Base-by-base conservation (phyloP, 1,140 invertebrate species). In the Procambarus clarkii region DNA sequence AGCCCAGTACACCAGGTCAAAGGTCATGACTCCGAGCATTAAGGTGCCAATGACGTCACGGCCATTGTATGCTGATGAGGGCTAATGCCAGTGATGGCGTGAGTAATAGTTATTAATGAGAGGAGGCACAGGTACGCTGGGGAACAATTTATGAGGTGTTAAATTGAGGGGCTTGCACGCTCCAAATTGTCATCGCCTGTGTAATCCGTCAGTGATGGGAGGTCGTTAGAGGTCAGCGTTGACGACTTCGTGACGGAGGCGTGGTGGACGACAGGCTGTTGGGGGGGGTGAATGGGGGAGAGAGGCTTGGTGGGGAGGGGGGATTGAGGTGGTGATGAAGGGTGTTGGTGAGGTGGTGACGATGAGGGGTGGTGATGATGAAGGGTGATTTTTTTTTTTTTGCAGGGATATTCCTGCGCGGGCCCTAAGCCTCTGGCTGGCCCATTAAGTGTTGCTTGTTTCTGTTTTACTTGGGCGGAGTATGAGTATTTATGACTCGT, bases 51-150 rank as follows among this genome's bases (percentile, higher is more conserved):
- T 69, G 64, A 69, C 64, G 64, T 69, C 64, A 69, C 64, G 64
- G 18, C 64, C 21, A 69, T 69, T 69, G 64, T 69, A 69, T 69
- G 64, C 64, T 69, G 64, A 69, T 69, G 64, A 69, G 64, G 64
- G 21, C 64, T 69, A 69, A 69, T 69, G 21, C 64, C 64, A 21
- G 64, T 21, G 64, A 69, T 18, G 64, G 64, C 64, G 64, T 69
- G 64, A 69, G 64, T 69, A 69, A 69, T 69, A 18, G 64, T 69
- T 69, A 69, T 69, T 69, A 69, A 69, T 21, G 64, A 69, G 64
- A 0, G 18, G 21, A 18, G 64, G 9, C 64, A 34, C 34, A 34
- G 34, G 34, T 34, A 34, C 34, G 34, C 34, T 21, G 13, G 18
- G 13, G 64, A 4, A 69, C 64, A 69, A 69, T 69, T 69, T 69